Conservation (phyloP, 1,140 invertebrate genomes). For the Nasonia longicornis region DNA sequence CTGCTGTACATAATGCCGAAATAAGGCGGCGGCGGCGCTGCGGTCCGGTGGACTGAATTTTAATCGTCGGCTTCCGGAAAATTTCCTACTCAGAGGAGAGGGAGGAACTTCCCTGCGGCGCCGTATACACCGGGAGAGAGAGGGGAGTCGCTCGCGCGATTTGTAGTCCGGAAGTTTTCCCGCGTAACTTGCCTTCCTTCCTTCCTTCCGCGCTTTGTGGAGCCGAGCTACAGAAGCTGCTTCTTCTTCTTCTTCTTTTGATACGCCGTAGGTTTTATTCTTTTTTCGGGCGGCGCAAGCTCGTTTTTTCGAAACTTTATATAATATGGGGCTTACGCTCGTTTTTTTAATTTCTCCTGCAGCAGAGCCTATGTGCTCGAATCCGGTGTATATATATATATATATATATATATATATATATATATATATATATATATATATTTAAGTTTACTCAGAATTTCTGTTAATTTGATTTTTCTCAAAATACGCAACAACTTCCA, state of each 20-base stretch:
- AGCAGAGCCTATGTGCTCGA: neutral
- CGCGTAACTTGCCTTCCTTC: conserved; percentile 14
- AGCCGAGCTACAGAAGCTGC: neutral
- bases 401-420: too few species aligned
- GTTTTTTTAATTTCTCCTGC: neutral
- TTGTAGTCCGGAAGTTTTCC: conserved; percentile 49
- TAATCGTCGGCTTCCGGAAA: conserved; percentile 54
- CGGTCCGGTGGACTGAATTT: conserved; percentile 56
- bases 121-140: neutral
- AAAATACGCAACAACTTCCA: neutral
- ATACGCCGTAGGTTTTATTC: neutral
- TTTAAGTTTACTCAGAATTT: too few species aligned
- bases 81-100: conserved; percentile 46
- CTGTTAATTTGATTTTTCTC: too few species aligned
- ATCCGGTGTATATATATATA: neutral
- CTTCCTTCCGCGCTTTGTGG: neutral
- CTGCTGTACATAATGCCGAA: conserved; percentile 36
- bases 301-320: conserved; percentile 12
- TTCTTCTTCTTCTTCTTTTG: conserved; percentile 18
- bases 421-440: too few species aligned
- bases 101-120: neutral
- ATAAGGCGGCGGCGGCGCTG: conserved; percentile 11
- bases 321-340: conserved; percentile 3
- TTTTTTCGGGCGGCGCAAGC: neutral
- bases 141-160: conserved; percentile 8